Percentiles rank a stretch among this genome's conserved stretches.
These are phyloP conservation scores for Dascyllus trimaculatus DNA, from an alignment of 2,113 vertebrate genomes.

Conservation along the genomic window DNA sequence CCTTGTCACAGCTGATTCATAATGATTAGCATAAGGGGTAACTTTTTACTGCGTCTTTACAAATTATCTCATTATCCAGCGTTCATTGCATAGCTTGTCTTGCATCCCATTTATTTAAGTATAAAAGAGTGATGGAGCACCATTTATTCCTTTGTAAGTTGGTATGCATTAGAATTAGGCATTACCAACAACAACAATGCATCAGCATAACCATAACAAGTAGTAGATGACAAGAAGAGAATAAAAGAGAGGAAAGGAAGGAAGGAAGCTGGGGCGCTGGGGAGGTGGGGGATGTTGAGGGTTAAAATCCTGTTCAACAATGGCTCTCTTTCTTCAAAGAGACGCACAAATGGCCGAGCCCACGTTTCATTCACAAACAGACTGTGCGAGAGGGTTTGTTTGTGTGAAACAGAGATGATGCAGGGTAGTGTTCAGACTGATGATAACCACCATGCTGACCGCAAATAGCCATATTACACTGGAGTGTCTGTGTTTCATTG, in stretches of 20 bases:
- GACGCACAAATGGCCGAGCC: slow-evolving; percentile 61
- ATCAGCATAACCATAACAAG: slow-evolving; percentile 29
- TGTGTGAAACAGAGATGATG: slow-evolving; percentile 28
- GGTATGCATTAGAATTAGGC: slow-evolving; percentile 5
- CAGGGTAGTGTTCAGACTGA: slow-evolving; percentile 19
- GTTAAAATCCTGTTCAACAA: slow-evolving; percentile 46
- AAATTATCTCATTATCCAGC: slow-evolving; percentile 28
- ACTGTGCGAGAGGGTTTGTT: slow-evolving; percentile 13
- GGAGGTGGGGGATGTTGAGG: neutral
- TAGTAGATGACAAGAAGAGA: slow-evolving; percentile 21
- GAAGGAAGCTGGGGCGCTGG: slow-evolving; percentile 1
- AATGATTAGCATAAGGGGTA: neutral
- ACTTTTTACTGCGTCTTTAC: slow-evolving; percentile 20
- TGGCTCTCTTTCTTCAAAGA: slow-evolving; percentile 59
- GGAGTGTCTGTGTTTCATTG: slow-evolving; percentile 39
- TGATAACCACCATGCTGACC: slow-evolving; percentile 32
- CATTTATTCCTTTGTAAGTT: neutral
- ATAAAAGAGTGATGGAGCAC: neutral
- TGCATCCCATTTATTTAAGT: neutral
- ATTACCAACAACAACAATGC: neutral
- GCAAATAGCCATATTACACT: slow-evolving; percentile 46
- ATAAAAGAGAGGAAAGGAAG: slow-evolving; percentile 18
- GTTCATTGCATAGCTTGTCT: neutral
- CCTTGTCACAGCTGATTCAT: slow-evolving; percentile 36
- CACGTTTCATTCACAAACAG: slow-evolving; percentile 61